phyloP scores from a whole-genome alignment of 2,113 vertebrate genomes.

The Coturnix japonica region DNA sequence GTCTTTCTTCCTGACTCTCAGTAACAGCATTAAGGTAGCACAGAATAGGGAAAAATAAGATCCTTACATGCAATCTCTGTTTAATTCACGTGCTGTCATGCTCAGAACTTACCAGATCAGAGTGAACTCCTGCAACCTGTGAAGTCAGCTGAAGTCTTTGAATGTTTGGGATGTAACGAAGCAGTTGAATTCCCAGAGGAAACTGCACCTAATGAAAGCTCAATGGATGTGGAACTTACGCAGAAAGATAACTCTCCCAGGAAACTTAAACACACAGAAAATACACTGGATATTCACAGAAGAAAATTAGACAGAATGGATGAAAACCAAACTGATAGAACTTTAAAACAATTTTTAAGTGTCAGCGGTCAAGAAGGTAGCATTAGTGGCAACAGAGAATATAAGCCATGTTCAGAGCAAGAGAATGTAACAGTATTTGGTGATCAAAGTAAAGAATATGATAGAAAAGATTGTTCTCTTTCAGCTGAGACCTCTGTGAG shows the following conservation, averaged over 20 bases:
- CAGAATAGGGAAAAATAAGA: neutral
- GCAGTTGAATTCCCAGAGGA: neutral
- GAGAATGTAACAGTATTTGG: neutral
- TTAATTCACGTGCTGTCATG: constrained; percentile 24
- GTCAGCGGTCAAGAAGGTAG: neutral
- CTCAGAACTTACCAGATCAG: constrained; percentile 43
- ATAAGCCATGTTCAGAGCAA: neutral
- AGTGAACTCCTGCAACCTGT: constrained; percentile 7
- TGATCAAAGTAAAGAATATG: neutral
- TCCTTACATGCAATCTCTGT: neutral
- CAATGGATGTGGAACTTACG: neutral
- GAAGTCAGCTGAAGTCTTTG: constrained; percentile 31
- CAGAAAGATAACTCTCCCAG: neutral
- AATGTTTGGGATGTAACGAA: neutral
- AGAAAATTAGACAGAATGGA: neutral
- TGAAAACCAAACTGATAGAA: neutral
- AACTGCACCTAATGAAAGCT: neutral
- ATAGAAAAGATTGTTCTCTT: neutral
- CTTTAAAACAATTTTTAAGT: neutral
- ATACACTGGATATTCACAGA: neutral
- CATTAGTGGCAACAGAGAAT: neutral
- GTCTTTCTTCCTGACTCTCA: neutral
- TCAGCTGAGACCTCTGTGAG: neutral
- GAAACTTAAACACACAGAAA: neutral
- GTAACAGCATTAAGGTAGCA: neutral